phyloP scores from a whole-genome alignment of 2,888 invertebrate genomes.

The Sabellastarte sp. region DNA sequence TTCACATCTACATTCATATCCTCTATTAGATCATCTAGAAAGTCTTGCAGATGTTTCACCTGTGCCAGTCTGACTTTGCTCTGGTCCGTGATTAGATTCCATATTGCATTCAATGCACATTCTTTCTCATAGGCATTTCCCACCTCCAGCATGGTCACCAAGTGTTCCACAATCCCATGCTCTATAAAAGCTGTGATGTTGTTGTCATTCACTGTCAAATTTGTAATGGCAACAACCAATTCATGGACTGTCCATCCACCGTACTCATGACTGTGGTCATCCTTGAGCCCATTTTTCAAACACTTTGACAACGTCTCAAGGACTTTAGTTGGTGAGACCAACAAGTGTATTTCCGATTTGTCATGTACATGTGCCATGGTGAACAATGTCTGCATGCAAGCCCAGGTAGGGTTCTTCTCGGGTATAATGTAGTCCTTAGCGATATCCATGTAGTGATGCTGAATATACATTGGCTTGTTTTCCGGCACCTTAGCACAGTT shows the following conservation, averaged over 20 bases:
- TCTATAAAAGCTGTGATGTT: neutral
- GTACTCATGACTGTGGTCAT: neutral
- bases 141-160: neutral
- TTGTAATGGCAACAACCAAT: neutral
- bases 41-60: neutral
- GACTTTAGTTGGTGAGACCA: neutral
- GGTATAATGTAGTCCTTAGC: neutral
- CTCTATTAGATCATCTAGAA: neutral
- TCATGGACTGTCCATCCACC: neutral
- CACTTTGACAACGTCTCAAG: neutral
- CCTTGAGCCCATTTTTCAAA: neutral
- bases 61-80: neutral
- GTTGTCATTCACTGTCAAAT: neutral
- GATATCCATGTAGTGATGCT: neutral
- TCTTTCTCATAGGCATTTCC: neutral
- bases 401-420: no score
- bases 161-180: neutral
- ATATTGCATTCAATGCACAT: neutral
- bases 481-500: neutral
- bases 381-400: neutral
- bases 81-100: neutral
- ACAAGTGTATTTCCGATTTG: neutral
- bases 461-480: neutral
- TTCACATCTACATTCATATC: neutral
- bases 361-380: neutral